Base-by-base conservation (phyloP, 2,113 vertebrate species). In the Cettia cetti region DNA sequence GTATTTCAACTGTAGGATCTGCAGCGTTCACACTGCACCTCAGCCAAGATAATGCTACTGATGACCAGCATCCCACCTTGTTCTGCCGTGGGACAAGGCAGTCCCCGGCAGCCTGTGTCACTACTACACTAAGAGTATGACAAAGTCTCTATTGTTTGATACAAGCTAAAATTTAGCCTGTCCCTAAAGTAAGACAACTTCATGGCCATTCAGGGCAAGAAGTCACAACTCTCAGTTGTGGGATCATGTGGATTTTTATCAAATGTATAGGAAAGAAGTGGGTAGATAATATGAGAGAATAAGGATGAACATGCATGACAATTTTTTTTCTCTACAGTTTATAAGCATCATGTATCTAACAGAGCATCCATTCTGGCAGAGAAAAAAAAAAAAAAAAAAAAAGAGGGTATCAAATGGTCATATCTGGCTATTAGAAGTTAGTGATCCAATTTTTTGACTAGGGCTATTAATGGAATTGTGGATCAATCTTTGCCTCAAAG, bases 101-200 rank as follows among this genome's bases (percentile, higher is more conserved):
- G 23, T 15, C 24, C 8, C 42, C 56, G 74, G 11, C 13, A 89
- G 19, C 13, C 45, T 60, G 5, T 64, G n/a, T 69, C 24, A 9
- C 27, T 42, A 16, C 47, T 69, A 52, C 14, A 47, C 15, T 21
- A 23, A 23, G 22, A 50, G 2, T 49, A 26, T n/a, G 24, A 50
- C 33, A 71, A 30, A 45, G 11, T 40, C 0, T 0, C 11, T 86
- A 28, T 2, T 45, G 13, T 45, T 28, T 72, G 13, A 57, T 40
- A 31, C 4, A 22, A 39, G 13, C 39, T 30, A 28, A 82, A 82
- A 68, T n/a, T n/a, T 5, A 86, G 2, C 15, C 15, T 69, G 35
- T 89, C 17, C 14, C 10, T 68, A 15, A 57, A 44, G 44, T 44
- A 39, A 9, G 4, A 54, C 12, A 68, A 9, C 9, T 44, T 63